A percentile compares a stretch with the other conserved stretches of the same genome.
These are phyloP conservation scores for Arctocebus calabarensis DNA, from an alignment of 2,797 vertebrate species.

Conservation along the genomic window DNA sequence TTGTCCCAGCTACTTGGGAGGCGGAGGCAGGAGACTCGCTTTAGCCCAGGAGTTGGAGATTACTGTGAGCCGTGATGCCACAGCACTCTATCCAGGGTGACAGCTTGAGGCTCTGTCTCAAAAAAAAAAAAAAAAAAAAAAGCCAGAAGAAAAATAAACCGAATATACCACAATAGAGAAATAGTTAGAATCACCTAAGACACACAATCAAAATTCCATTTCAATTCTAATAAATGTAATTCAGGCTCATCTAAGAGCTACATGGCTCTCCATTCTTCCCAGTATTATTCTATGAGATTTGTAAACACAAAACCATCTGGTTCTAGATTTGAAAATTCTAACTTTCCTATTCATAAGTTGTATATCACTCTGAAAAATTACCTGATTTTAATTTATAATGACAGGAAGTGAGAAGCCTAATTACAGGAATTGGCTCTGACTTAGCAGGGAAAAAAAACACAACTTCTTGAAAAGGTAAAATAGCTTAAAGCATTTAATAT, in stretches of 20 bases:
- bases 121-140: background rate
- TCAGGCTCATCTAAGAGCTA: background rate
- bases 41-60: no score
- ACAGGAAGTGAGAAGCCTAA: background rate
- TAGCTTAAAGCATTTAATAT: constrained; percentile 82
- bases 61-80: no score
- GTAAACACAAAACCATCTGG: constrained; percentile 28
- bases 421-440: constrained; percentile 36
- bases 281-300: background rate
- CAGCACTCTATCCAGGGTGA: no score
- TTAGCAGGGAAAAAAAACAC: constrained; percentile 61
- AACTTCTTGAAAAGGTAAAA: constrained; percentile 83
- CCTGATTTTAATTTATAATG: background rate
- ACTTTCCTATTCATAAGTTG: background rate
- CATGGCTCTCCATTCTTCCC: background rate
- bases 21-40: no score
- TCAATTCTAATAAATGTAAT: constrained; percentile 14
- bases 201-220: background rate
- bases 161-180: background rate
- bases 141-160: constrained; percentile 32
- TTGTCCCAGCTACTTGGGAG: no score
- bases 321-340: constrained; percentile 41
- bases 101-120: no score
- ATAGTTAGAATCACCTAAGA: background rate
- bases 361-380: constrained; percentile 24